Evolutionary conservation across 2,888 invertebrate species (phyloP), one percentile per base, ranked within the genome.

Genomic region (Tanypteryx hageni): DNA sequence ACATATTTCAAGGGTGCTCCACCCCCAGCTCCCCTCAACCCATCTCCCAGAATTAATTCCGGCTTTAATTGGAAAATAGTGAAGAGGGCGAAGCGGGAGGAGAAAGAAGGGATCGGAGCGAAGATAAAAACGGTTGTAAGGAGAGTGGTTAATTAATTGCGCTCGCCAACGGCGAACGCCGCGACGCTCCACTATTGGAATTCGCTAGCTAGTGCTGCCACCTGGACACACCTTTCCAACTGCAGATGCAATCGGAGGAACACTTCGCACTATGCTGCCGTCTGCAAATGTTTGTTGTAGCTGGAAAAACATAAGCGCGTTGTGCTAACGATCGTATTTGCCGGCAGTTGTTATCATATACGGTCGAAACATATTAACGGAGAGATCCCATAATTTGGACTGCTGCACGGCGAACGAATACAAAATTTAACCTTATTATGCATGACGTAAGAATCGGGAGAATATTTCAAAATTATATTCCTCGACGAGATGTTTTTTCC

Each of bases 51-150:
- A 76, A 76, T 76, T 76, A 76, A 76, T 76, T 76, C 27, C 76
- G 76, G 22, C 76, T 76, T 76, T 76, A 76, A 76, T 76, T 76
- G 22, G 76, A 76, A 76, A 76, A 76, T 76, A 76, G 76, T 76
- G 76, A 76, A 76, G 76, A 76, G 27, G 27, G 76, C n/a, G 76
- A 76, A 27, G 64, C 22, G 11, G n/a, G 76, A 22, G 76, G 27
- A 27, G 27, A 76, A 76, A 76, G 27, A 76, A 27, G 22, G 76
- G 76, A 27, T 76, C 76, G 27, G 76, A 76, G 22, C 76, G 27
- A 22, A 76, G 22, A 76, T 27, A 76, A 44, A 44, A 44, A 44
- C 44, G 44, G n/a, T n/a, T n/a, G n/a, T n/a, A n/a, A n/a, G n/a
- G n/a, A 44, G 44, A 44, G 44, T n/a, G n/a, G n/a, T n/a, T n/a